Conservation (phyloP, 2,888 invertebrate species). For the Digitonthophagus gazella region DNA sequence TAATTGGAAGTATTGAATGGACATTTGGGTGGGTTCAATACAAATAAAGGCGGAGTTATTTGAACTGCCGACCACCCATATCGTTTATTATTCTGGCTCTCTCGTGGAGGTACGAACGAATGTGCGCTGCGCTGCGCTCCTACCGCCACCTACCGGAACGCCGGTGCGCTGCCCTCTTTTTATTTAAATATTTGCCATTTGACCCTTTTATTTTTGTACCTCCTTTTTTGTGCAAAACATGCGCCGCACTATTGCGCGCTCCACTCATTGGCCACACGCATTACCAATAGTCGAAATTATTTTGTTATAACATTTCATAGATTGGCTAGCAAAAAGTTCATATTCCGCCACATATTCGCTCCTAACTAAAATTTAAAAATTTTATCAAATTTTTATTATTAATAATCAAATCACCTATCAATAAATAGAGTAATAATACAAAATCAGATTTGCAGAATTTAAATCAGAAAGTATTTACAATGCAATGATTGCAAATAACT, state of each 20-base stretch:
- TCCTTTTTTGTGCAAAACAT: constrained; percentile 1
- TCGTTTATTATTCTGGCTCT: constrained; percentile 35
- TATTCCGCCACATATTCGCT: neutral
- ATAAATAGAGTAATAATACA: too few species aligned
- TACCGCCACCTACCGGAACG: constrained; percentile 6
- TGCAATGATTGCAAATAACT: too few species aligned
- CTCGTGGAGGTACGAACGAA: constrained; percentile 6
- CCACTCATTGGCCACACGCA: neutral
- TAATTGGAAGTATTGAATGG: constrained; percentile 42
- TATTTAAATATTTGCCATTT: constrained; percentile 28
- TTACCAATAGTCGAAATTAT: neutral
- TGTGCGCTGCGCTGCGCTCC: constrained; percentile 6
- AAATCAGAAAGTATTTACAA: too few species aligned
- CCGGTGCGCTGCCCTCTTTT: constrained; percentile 17
- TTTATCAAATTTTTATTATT: too few species aligned
- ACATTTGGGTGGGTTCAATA: constrained; percentile 43
- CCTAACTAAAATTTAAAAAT: too few species aligned
- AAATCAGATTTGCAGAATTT: too few species aligned
- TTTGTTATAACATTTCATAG: neutral
- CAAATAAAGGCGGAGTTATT: constrained; percentile 45
- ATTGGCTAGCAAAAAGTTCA: neutral
- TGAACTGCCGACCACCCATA: constrained; percentile 44
- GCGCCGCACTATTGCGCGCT: neutral
- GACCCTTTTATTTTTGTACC: constrained; percentile 23
- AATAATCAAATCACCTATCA: too few species aligned